These are phyloP conservation scores for Melikaiella ostensackeni DNA, from an alignment of 2,888 invertebrate genomes.

Conservation along the genomic window DNA sequence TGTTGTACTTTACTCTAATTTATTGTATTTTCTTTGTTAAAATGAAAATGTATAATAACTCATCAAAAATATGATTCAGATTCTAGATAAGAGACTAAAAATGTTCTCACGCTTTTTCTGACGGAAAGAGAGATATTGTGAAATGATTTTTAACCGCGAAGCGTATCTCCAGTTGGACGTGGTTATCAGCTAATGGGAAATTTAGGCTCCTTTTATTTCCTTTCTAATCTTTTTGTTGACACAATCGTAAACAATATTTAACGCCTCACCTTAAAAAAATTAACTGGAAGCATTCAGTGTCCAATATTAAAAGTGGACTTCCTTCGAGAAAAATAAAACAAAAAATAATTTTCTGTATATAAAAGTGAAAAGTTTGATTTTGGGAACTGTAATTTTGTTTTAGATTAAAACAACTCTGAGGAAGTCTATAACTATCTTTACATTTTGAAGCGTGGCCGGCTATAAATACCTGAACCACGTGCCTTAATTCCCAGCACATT, in stretches of 20 bases:
- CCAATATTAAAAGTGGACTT: background rate
- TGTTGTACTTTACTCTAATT: background rate
- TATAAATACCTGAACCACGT: constrained; percentile 17
- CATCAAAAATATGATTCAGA: too few relatives aligned
- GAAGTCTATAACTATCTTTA: constrained; percentile 28
- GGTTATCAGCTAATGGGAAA: background rate
- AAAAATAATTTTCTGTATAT: background rate
- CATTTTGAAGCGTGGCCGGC: background rate
- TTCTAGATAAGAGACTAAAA: background rate
- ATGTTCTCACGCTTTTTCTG: background rate
- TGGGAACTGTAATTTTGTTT: constrained; percentile 10
- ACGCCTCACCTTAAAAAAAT: background rate
- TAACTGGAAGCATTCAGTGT: background rate
- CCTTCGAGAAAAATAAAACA: too few relatives aligned
- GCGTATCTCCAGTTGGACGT: background rate
- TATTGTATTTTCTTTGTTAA: background rate
- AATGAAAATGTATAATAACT: too few relatives aligned
- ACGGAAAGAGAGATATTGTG: background rate
- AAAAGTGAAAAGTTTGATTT: background rate
- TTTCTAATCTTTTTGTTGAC: background rate
- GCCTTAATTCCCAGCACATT: constrained; percentile 19
- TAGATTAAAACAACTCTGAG: background rate
- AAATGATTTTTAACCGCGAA: background rate
- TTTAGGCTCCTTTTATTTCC: background rate
- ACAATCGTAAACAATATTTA: background rate